phyloP scores from a whole-genome alignment of 2,888 invertebrate genomes.

The Pterostichus niger region DNA sequence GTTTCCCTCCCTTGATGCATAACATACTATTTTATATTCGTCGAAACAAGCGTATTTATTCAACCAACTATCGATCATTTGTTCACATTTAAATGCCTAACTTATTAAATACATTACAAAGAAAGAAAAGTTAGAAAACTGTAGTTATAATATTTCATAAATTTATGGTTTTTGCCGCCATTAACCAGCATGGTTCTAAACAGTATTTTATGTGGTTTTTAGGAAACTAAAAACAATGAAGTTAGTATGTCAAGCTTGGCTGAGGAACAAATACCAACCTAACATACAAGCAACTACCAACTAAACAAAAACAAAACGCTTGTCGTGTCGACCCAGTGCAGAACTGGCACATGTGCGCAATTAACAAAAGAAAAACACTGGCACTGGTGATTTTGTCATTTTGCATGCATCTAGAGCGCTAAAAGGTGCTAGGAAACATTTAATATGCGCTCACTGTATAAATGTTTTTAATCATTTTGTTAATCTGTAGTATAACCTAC shows the following conservation, averaged over 20 bases:
- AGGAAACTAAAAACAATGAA: constrained; percentile 42
- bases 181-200: background rate
- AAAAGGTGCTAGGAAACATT: constrained; percentile 1
- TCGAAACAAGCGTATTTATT: no score
- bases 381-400: constrained; percentile 5
- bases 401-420: background rate
- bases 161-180: no score
- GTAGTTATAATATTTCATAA: no score
- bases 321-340: background rate
- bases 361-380: constrained; percentile 15
- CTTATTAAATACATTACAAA: no score
- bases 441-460: background rate
- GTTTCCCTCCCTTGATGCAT: no score
- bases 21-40: no score
- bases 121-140: no score
- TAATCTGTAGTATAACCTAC: background rate
- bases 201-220: constrained; percentile 13
- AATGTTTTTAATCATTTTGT: background rate
- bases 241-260: constrained; percentile 44
- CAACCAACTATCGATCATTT: no score
- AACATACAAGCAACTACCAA: background rate
- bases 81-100: no score
- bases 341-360: constrained; percentile 12
- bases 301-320: constrained; percentile 2
- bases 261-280: background rate